Conservation (phyloP, 2,888 invertebrate species). For the Oxyscelio sp. region DNA sequence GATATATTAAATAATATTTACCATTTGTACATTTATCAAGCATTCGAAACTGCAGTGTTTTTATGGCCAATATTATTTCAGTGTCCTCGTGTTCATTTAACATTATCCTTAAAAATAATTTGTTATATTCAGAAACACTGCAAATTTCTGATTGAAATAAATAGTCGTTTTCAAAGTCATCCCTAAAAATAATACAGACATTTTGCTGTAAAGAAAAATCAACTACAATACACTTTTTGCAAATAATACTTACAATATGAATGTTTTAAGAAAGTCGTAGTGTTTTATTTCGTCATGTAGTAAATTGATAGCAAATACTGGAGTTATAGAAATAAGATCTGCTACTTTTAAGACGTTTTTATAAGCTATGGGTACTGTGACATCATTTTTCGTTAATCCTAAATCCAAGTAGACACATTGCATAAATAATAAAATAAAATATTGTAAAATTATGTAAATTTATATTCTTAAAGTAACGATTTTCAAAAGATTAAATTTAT, state of each 20-base stretch:
- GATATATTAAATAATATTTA: no score
- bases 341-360: constrained; percentile 77
- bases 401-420: constrained; percentile 12
- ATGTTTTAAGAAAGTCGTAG: constrained; percentile 74
- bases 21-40: constrained; percentile 71
- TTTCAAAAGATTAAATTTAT: no score
- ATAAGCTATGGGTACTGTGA: constrained; percentile 52
- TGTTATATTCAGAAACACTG: constrained; percentile 25
- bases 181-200: no score
- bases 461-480: no score
- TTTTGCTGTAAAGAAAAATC: no score
- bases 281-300: constrained; percentile 75
- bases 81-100: not conserved
- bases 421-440: no score
- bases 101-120: constrained; percentile 44
- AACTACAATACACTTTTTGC: no score
- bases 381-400: constrained; percentile 45
- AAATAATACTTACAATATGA: constrained; percentile 74
- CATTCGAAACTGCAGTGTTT: constrained; percentile 14
- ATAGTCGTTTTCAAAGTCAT: constrained; percentile 27
- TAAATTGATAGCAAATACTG: constrained; percentile 73
- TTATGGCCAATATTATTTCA: not conserved
- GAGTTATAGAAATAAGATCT: constrained; percentile 76
- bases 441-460: no score
- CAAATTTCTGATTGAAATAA: constrained; percentile 10